A percentile compares a stretch with the other conserved stretches of the same genome.
These are phyloP conservation scores for Slavum lentiscoides DNA, from an alignment of 2,888 invertebrate genomes.

Conservation along the genomic window DNA sequence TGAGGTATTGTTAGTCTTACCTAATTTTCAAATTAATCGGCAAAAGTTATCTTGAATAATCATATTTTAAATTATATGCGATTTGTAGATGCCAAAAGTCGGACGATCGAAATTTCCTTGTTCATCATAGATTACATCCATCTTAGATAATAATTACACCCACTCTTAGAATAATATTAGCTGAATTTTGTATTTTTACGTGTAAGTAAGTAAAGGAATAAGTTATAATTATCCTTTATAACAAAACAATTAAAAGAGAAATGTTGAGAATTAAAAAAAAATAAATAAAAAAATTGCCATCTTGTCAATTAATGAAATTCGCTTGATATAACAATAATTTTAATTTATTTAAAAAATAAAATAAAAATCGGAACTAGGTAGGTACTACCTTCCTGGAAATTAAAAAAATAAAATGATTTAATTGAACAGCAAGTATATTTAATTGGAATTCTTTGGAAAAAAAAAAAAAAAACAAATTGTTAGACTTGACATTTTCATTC, in stretches of 20 bases:
- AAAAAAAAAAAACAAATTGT: constrained; percentile 20
- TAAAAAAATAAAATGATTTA: constrained; percentile 30
- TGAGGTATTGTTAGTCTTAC: constrained; percentile 45
- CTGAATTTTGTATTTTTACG: constrained; percentile 37
- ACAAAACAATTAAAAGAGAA: constrained; percentile 21
- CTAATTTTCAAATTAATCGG: constrained; percentile 39
- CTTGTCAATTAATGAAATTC: constrained; percentile 4
- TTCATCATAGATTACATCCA: constrained; percentile 45
- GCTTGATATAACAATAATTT: not conserved
- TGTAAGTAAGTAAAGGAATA: constrained; percentile 45
- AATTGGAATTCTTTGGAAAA: constrained; percentile 25
- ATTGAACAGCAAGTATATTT: not conserved
- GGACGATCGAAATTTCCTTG: constrained; percentile 36
- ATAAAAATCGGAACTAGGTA: constrained; percentile 6
- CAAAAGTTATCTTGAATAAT: constrained; percentile 45
- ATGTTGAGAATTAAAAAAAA: not conserved
- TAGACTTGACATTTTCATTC: constrained; percentile 26
- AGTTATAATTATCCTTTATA: constrained; percentile 22
- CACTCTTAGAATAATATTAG: constrained; percentile 35
- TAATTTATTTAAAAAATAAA: not conserved
- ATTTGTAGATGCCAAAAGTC: constrained; percentile 45
- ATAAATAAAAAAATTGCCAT: not conserved
- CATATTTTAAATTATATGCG: constrained; percentile 44
- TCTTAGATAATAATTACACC: constrained; percentile 31
- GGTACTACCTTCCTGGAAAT: constrained; percentile 24